These are phyloP conservation scores for Agapostemon virescens DNA, from an alignment of 2,888 invertebrate species.

Conservation along the genomic window DNA sequence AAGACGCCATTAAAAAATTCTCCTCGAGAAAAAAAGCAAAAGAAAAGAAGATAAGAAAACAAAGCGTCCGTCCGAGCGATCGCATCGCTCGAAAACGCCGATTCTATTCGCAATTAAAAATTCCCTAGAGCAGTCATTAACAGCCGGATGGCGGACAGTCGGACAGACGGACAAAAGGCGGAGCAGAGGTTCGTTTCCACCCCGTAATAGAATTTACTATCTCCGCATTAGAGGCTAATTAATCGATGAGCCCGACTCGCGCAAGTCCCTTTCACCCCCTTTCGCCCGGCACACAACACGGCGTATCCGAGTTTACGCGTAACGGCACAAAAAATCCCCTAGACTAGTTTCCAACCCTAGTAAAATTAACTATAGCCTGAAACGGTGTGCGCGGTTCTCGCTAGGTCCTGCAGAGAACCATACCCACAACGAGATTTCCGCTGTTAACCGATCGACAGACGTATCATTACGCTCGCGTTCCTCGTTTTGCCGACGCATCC, in stretches of 20 bases:
- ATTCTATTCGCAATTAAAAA: background rate
- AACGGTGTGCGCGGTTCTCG: background rate
- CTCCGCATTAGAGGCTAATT: background rate
- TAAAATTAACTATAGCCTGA: background rate
- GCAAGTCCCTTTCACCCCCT: background rate
- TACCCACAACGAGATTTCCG: conserved; percentile 46
- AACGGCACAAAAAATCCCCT: background rate
- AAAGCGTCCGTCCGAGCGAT: too few relatives aligned
- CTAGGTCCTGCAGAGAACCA: background rate
- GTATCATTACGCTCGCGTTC: conserved; percentile 52
- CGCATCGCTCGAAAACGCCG: background rate
- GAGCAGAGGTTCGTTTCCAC: background rate
- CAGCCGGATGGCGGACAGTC: background rate
- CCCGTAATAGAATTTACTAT: background rate
- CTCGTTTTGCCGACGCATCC: conserved; percentile 26
- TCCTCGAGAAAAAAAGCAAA: too few relatives aligned
- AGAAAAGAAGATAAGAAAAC: too few relatives aligned
- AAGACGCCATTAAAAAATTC: too few relatives aligned
- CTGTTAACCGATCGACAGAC: conserved; percentile 46
- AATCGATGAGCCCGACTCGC: background rate
- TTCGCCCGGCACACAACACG: background rate
- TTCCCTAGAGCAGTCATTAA: background rate
- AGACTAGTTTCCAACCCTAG: background rate
- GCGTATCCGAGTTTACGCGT: background rate
- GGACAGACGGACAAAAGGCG: background rate